phyloP scores from a whole-genome alignment of 2,888 invertebrate species.

The Pandemis corylana region DNA sequence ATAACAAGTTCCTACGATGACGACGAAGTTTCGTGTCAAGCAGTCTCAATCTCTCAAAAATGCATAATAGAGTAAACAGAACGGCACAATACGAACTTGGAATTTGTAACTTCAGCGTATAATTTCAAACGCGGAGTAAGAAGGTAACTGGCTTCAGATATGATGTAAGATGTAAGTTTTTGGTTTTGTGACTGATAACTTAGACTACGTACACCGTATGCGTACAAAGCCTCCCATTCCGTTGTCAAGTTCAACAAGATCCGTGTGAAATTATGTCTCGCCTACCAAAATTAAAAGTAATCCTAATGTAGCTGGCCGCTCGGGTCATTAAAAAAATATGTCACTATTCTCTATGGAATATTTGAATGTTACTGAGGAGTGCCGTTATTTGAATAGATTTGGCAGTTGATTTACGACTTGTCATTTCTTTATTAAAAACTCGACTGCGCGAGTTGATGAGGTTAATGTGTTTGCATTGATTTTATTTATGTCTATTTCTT shows the following conservation, averaged over 20 bases:
- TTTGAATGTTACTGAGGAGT: slow-evolving; percentile 2
- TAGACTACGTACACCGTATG: no score
- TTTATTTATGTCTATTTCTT: background rate
- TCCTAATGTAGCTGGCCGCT: slow-evolving; percentile 13
- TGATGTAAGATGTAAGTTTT: no score
- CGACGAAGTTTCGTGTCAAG: no score
- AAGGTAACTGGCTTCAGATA: no score
- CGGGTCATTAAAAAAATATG: slow-evolving; percentile 31
- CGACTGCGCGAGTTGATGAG: background rate
- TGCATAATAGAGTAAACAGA: no score
- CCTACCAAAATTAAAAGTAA: background rate
- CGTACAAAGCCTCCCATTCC: no score
- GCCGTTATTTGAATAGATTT: slow-evolving; percentile 6
- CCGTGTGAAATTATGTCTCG: slow-evolving; percentile 14
- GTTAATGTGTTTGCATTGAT: background rate
- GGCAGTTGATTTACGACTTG: slow-evolving; percentile 18
- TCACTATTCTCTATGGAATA: slow-evolving; percentile 22
- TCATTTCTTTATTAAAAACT: background rate
- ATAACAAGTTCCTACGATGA: no score
- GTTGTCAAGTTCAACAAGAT: background rate
- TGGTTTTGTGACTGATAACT: no score
- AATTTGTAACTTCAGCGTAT: no score
- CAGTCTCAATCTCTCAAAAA: no score
- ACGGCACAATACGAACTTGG: no score
- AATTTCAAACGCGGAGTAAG: no score